These are phyloP conservation scores for Philereme transversata DNA, from an alignment of 2,888 invertebrate species.

Conservation along the genomic window DNA sequence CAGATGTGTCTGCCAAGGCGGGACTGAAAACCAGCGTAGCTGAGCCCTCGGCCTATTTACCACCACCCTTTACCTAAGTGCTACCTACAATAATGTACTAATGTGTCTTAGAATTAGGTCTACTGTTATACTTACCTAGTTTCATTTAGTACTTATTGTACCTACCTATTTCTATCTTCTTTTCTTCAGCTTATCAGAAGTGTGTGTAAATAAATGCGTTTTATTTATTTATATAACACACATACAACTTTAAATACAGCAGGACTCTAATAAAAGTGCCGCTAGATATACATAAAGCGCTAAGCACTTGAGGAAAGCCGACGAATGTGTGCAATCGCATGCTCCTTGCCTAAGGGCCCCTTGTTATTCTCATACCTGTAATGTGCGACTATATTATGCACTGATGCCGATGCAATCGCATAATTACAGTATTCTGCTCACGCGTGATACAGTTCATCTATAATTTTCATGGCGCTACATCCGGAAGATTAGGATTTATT, in stretches of 20 bases:
- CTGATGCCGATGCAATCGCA: conserved; percentile 11
- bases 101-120: too few species aligned
- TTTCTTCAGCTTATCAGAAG: too few species aligned
- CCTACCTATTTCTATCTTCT: too few species aligned
- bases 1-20: too few species aligned
- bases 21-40: too few species aligned
- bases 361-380: conserved; percentile 17
- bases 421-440: conserved; percentile 20
- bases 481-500: not conserved
- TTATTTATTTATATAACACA: not conserved
- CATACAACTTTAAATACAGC: not conserved
- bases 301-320: conserved; percentile 48
- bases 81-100: too few species aligned
- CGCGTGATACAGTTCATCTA: not conserved
- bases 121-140: too few species aligned
- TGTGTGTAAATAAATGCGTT: too few species aligned
- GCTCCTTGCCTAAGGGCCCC: conserved; percentile 44
- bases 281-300: conserved; percentile 41
- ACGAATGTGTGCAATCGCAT: conserved; percentile 53
- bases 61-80: too few species aligned
- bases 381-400: conserved; percentile 16
- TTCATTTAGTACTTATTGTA: too few species aligned
- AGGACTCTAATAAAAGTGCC: conserved; percentile 20
- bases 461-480: too few species aligned
- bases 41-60: too few species aligned